Conservation (phyloP, 2,888 invertebrate genomes). For the Plagiodera versicolora region DNA sequence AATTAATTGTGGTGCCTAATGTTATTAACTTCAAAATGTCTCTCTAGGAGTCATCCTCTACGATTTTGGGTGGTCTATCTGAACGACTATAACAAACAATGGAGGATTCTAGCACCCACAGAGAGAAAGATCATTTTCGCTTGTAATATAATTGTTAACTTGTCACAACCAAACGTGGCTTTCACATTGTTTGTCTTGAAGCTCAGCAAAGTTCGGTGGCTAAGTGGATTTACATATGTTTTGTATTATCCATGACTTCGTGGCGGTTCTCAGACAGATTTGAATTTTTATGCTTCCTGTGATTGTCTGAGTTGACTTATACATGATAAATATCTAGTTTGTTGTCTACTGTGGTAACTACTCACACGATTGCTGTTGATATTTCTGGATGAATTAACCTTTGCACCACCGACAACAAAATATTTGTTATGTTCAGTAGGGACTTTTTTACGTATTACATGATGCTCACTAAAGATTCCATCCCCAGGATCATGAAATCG, state of each 20-base stretch:
- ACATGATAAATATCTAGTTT: not conserved
- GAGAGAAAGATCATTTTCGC: slow-evolving; percentile 11
- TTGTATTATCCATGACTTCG: slow-evolving; percentile 20
- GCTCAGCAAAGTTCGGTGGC: slow-evolving; percentile 4
- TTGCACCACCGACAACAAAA: too few relatives aligned
- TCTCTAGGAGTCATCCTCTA: too few relatives aligned
- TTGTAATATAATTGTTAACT: slow-evolving; percentile 18
- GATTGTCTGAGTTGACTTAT: not conserved
- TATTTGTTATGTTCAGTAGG: too few relatives aligned
- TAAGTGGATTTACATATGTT: slow-evolving; percentile 28
- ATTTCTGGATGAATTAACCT: too few relatives aligned
- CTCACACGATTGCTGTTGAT: too few relatives aligned
- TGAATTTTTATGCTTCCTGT: slow-evolving; percentile 1
- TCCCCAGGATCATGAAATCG: too few relatives aligned
- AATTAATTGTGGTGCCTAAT: too few relatives aligned
- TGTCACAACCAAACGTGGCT: not conserved
- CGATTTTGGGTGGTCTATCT: not conserved
- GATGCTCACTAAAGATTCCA: too few relatives aligned
- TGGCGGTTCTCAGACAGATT: not conserved
- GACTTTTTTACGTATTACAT: too few relatives aligned
- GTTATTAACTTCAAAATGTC: too few relatives aligned
- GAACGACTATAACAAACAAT: not conserved
- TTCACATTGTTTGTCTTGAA: not conserved
- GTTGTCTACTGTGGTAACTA: not conserved
- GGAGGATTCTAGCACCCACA: slow-evolving; percentile 3